Base-by-base conservation (phyloP, 2,113 vertebrate genomes). In the Catharus minimus region DNA sequence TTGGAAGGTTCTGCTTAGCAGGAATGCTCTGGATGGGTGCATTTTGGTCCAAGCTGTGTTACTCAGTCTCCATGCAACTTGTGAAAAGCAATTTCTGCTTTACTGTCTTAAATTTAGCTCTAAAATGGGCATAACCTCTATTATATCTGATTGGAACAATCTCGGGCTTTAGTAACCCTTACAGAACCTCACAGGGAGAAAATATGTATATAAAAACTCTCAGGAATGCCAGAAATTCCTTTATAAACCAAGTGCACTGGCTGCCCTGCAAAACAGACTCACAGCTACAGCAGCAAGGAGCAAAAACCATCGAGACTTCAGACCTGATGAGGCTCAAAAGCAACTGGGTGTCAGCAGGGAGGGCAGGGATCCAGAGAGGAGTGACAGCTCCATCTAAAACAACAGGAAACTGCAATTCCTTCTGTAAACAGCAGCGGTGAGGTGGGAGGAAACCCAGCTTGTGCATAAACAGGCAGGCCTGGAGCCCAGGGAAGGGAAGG, bases 401-500 rank as follows among this genome's bases (percentile, higher is more conserved):
- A 94, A 94, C 94, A 94, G 95, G 89, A 92, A 94, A 33, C 91
- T 74, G 73, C 89, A 15, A 94, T 86, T 64, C 73, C 92, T 87
- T 81, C 83, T 88, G 91, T 94, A 92, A 94, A 96, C 94, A 94
- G 13, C 77, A 32, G 92, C 15, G 49, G 44, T 49, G 94, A 91
- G 95, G 80, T 65, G 80, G 90, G 92, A 96, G 91, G 73, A 77
- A 88, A 83, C 83, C 57, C 94, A 88, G 36, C 30, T 33, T 66
- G 60, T 32, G 69, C 53, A 94, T 28, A 95, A 96, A 94, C 92
- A 95, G 86, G 57, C 84, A 55, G 64, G 58, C 81, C 92, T 52
- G 72, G 77, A 92, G 93, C 74, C 41, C 41, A 0, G 30, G 69
- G 52, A 47, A n/a, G 30, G 50, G 50, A 32, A 53, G 28, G 28